A percentile compares a stretch with the other conserved stretches of the same genome.
phyloP scores from a whole-genome alignment of 2,797 vertebrate genomes.

The Dicrostonyx torquatus region DNA sequence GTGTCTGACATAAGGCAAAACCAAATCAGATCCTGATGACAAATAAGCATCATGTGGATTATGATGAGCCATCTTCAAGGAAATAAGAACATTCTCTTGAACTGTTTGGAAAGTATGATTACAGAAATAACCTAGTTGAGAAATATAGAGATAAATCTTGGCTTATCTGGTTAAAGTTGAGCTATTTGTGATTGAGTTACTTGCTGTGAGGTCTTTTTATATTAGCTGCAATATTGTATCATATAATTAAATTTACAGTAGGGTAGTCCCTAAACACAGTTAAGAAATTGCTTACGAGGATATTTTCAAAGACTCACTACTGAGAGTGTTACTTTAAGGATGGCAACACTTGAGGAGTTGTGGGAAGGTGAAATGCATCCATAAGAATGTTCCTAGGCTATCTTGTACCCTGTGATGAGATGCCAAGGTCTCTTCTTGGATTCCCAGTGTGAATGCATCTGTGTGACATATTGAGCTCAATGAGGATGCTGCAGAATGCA shows the following conservation, averaged over 20 bases:
- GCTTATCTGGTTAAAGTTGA: not conserved
- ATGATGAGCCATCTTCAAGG: not conserved
- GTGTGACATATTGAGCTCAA: no score
- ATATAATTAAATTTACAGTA: constrained; percentile 17
- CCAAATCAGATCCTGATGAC: not conserved
- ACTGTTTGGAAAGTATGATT: not conserved
- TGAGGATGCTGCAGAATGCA: no score
- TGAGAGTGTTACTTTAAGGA: not conserved
- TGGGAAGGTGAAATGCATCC: not conserved
- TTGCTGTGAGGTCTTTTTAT: not conserved
- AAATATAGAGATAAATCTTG: not conserved
- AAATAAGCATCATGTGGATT: not conserved
- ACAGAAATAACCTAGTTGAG: not conserved
- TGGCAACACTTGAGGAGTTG: not conserved
- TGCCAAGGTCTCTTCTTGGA: not conserved
- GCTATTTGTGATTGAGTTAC: not conserved
- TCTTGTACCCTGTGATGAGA: no score
- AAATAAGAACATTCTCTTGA: not conserved
- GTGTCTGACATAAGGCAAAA: not conserved
- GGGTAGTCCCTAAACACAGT: not conserved
- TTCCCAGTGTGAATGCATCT: not conserved
- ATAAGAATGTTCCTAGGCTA: not conserved
- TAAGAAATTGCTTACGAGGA: not conserved
- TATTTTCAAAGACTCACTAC: constrained; percentile 1
- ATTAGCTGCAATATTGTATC: not conserved